Evolutionary conservation across 2,797 vertebrate genomes (phyloP).

Genomic region (Xiphophorus birchmanni): DNA sequence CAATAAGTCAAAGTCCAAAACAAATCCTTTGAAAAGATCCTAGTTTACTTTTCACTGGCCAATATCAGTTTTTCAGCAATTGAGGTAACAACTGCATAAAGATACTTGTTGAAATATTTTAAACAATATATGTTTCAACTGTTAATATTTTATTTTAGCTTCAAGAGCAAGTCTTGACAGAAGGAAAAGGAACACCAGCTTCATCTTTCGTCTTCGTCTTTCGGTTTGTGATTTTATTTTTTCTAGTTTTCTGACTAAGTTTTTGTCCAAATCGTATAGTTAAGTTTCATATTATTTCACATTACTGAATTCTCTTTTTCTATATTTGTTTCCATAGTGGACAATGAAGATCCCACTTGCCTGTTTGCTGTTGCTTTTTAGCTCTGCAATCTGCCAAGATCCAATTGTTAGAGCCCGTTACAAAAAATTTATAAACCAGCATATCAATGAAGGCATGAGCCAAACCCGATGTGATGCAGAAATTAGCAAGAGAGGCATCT

Average conservation of each 20-base stretch:
- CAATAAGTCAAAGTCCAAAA: background rate
- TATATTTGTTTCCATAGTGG: constrained; percentile 11
- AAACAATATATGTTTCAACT: background rate
- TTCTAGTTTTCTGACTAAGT: background rate
- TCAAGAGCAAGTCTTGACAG: background rate
- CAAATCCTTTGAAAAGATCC: background rate
- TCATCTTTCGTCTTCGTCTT: background rate
- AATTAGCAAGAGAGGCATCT: background rate
- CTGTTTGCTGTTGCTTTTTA: constrained; percentile 37
- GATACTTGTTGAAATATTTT: background rate
- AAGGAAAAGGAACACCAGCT: background rate
- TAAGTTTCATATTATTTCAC: background rate
- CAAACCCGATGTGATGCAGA: rapidly evolving
- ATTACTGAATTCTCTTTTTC: background rate
- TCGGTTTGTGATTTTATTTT: background rate
- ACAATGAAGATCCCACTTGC: constrained; percentile 37
- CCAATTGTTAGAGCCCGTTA: background rate
- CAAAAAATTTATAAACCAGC: constrained; percentile 17
- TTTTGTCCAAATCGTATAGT: background rate
- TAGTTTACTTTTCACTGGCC: background rate
- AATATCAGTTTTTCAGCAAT: background rate
- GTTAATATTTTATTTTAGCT: background rate
- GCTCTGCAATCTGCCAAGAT: constrained; percentile 6
- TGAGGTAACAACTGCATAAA: background rate
- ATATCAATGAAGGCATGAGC: constrained; percentile 33